These are phyloP conservation scores for Trichosurus vulpecula DNA, from an alignment of 2,797 vertebrate species.

Conservation along the genomic window DNA sequence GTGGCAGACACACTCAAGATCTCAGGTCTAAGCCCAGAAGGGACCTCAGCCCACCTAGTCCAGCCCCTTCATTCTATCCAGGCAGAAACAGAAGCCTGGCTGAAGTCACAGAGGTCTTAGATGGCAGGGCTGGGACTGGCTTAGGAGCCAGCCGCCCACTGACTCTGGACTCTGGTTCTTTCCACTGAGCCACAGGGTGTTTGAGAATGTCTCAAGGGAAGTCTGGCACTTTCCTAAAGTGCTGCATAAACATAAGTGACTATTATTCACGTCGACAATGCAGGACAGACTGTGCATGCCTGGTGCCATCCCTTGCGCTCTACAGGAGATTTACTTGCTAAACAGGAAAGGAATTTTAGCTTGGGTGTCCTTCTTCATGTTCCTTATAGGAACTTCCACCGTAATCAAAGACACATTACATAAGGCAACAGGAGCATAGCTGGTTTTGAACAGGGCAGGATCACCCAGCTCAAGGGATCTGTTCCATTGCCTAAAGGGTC, in stretches of 20 bases:
- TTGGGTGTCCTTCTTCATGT: not conserved
- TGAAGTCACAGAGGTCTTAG: not conserved
- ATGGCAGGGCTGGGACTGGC: too few relatives aligned
- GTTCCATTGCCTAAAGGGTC: not conserved
- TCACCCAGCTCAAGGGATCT: not conserved
- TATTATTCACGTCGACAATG: fast-evolving
- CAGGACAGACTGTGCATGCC: not conserved
- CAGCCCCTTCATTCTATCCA: not conserved
- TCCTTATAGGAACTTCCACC: not conserved
- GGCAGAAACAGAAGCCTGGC: too few relatives aligned
- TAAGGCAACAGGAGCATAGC: not conserved
- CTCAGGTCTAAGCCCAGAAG: not conserved
- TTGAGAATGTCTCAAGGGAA: not conserved
- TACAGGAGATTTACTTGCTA: not conserved
- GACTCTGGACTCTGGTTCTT: not conserved
- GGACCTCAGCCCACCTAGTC: not conserved
- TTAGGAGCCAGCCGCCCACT: not conserved
- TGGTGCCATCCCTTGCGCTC: not conserved
- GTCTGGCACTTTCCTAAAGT: not conserved
- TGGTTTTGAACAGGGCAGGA: too few relatives aligned
- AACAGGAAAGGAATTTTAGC: too few relatives aligned
- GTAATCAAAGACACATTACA: not conserved
- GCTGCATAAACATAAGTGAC: too few relatives aligned
- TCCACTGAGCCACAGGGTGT: not conserved
- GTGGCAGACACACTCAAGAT: not conserved